phyloP scores from a whole-genome alignment of 2,113 vertebrate genomes.

The Phoenicopterus ruber region DNA sequence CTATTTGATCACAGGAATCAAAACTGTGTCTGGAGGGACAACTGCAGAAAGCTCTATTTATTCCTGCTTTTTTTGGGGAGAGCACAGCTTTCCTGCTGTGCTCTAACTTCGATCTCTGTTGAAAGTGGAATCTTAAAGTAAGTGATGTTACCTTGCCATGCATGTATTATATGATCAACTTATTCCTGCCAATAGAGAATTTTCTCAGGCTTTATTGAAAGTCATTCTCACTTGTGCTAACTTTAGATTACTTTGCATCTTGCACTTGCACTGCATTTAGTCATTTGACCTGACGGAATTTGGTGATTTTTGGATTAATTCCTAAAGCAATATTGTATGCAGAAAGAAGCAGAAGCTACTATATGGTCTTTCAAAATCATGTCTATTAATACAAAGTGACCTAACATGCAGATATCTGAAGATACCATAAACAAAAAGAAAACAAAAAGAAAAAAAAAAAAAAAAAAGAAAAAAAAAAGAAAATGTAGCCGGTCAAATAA shows the following conservation, averaged over 20 bases:
- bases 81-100: not conserved
- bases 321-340: not conserved
- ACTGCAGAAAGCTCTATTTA: not conserved
- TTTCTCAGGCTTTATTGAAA: not conserved
- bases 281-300: not conserved
- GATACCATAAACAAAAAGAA: fast-evolving
- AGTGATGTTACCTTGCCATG: not conserved
- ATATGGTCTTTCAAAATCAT: not conserved
- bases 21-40: not conserved
- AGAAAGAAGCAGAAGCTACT: not conserved
- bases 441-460: too few species aligned
- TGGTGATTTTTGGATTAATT: not conserved
- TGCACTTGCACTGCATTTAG: not conserved
- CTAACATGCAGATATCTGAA: not conserved
- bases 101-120: not conserved
- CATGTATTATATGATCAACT: not conserved
- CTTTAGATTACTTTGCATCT: not conserved
- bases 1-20: not conserved
- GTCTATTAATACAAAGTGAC: not conserved
- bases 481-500: not conserved
- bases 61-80: not conserved
- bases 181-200: not conserved
- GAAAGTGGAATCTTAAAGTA: not conserved
- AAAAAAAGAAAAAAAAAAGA: too few species aligned
- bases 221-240: not conserved